These are phyloP conservation scores for Mizuhopecten yessoensis DNA, from an alignment of 1,140 invertebrate genomes.

Conservation along the genomic window DNA sequence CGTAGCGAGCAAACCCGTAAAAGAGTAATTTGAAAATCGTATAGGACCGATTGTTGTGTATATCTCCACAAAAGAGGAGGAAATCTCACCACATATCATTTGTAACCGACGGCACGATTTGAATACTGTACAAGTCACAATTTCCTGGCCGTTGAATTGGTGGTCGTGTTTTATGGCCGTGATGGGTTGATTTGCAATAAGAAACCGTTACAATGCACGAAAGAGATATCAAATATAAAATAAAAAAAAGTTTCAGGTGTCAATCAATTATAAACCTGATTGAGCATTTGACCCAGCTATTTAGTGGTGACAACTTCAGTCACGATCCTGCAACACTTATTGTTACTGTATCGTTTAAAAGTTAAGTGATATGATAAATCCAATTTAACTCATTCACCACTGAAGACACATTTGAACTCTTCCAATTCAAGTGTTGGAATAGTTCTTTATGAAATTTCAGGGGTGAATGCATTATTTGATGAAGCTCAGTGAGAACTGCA, in stretches of 20 bases:
- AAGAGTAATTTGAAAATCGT: slow-evolving; percentile 29
- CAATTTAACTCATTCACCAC: too few relatives aligned
- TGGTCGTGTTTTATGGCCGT: background rate
- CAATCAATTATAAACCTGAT: background rate
- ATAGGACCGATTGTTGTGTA: background rate
- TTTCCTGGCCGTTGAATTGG: slow-evolving; percentile 11
- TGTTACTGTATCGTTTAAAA: background rate
- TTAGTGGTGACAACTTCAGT: background rate
- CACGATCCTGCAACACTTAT: background rate
- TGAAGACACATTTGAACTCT: too few relatives aligned
- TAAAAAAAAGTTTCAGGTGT: background rate
- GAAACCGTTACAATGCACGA: background rate
- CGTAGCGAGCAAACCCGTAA: slow-evolving; percentile 2
- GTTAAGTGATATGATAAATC: background rate
- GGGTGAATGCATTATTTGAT: too few relatives aligned
- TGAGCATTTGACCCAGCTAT: slow-evolving; percentile 12
- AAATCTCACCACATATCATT: background rate
- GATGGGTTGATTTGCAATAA: background rate
- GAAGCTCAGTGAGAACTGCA: background rate
- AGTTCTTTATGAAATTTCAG: too few relatives aligned
- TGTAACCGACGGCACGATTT: background rate
- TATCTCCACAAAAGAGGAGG: background rate
- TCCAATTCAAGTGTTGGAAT: too few relatives aligned
- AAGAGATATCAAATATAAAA: background rate
- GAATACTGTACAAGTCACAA: slow-evolving; percentile 8